A percentile compares a stretch with the other conserved stretches of the same genome.
Evolutionary conservation across 1,140 invertebrate genomes (phyloP).

Genomic region (Hestina assimilis): DNA sequence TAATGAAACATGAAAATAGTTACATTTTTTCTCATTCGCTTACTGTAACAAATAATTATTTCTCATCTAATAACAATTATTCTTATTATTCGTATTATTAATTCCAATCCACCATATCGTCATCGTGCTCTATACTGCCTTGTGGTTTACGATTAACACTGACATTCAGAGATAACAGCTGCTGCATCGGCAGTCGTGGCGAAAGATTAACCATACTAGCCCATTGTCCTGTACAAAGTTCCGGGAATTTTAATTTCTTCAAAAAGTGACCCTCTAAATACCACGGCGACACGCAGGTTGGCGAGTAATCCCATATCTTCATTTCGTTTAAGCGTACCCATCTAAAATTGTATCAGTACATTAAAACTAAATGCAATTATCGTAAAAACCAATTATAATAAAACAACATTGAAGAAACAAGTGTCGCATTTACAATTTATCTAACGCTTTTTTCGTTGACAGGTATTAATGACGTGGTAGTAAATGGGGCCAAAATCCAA

Average conservation of each 20-base stretch:
- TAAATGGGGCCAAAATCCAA: too few species aligned
- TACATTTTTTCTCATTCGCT: neutral
- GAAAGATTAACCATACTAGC: constrained; percentile 88
- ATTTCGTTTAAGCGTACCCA: constrained; percentile 83
- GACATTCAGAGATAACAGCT: constrained; percentile 70
- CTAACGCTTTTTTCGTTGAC: too few species aligned
- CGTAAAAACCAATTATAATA: too few species aligned
- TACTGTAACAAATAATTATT: neutral
- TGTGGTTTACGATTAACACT: constrained; percentile 74
- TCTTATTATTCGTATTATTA: constrained; percentile 20
- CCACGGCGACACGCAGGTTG: constrained; percentile 87
- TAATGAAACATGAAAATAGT: neutral
- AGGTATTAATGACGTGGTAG: too few species aligned
- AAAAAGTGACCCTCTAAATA: constrained; percentile 84
- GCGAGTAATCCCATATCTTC: constrained; percentile 86
- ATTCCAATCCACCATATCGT: constrained; percentile 53
- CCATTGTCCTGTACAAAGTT: constrained; percentile 90
- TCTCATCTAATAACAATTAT: too few species aligned
- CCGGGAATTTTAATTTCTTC: constrained; percentile 86
- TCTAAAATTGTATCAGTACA: constrained; percentile 66
- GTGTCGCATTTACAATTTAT: too few species aligned
- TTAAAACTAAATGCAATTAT: too few species aligned
- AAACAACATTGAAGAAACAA: too few species aligned
- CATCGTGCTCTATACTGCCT: constrained; percentile 60
- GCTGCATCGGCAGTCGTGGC: constrained; percentile 81